Conservation (phyloP, 2,888 invertebrate genomes). For the Odontomyia ornata region DNA sequence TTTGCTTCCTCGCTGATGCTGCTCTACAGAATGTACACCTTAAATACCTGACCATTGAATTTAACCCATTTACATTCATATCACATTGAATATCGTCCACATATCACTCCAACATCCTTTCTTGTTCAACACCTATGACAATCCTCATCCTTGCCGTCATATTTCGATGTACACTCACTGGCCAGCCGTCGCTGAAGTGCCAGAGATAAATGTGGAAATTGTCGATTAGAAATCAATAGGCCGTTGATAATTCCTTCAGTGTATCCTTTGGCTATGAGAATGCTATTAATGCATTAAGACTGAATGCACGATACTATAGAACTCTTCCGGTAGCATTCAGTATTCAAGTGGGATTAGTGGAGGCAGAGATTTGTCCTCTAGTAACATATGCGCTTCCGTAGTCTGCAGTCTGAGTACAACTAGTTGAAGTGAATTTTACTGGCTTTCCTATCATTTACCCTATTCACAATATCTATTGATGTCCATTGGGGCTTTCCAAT, state of each 20-base stretch:
- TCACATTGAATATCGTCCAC: background rate
- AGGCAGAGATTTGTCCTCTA: background rate
- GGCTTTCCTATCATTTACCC: conserved; percentile 36
- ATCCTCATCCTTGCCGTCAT: background rate
- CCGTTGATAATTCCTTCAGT: conserved; percentile 61
- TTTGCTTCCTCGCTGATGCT: too few relatives aligned
- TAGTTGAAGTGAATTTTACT: background rate
- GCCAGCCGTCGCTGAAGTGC: conserved; percentile 14
- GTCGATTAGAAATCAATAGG: conserved; percentile 65
- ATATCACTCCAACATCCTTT: background rate
- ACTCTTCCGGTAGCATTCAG: conserved; percentile 1
- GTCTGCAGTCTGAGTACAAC: too few relatives aligned
- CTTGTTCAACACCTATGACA: background rate
- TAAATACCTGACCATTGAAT: too few relatives aligned
- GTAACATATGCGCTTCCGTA: too few relatives aligned
- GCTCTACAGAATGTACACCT: too few relatives aligned
- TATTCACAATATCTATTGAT: conserved; percentile 41
- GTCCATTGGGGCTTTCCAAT: conserved; percentile 49
- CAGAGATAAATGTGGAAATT: conserved; percentile 42
- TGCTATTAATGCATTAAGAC: conserved; percentile 26
- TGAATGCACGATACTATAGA: conserved; percentile 13
- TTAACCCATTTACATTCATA: too few relatives aligned
- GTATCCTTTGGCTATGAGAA: conserved; percentile 21
- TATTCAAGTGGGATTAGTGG: background rate
- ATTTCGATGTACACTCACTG: background rate